Evolutionary conservation across 2,888 invertebrate genomes (phyloP), one percentile per base, ranked within the genome.

Genomic region (Nasonia oneida): DNA sequence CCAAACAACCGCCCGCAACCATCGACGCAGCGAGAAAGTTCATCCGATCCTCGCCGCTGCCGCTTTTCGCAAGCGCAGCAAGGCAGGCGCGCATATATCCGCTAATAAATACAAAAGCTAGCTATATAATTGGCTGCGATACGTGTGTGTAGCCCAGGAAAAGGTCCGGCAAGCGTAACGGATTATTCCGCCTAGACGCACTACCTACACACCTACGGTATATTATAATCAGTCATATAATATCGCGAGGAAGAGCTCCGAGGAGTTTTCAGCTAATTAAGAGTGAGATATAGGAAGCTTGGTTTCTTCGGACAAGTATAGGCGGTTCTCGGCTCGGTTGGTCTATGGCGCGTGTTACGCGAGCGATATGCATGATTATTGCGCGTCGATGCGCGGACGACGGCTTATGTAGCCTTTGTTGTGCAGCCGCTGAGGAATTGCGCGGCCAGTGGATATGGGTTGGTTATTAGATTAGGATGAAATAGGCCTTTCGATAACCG

Each of bases 201-300:
- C 53, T 47, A 33, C 53, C 3, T 8, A 23, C 57, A n/a, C 15
- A 12, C n/a, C 4, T 37, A 33, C 42, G 53, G 47, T 57, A 23
- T 39, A 47, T 47, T 33, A 33, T 57, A 81, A 85, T 85, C 81
- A 81, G 85, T 85, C 81, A 81, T 85, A 67, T 23, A 81, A 81
- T 75, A 84, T 80, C 81, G 83, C 12, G 64, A 47, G 77, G 8
- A 61, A 61, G 50, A 29, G 23, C 29, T 33, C 10, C 12, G 29
- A 29, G 29, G 47, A 18, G 12, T 82, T 53, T 82, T 67, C 64
- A 71, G 81, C 71, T 85, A 85, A 85, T 85, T 85, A 77, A 61
- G 53, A 53, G 47, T 37, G 67, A 47, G 47, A 47, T 47, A 42
- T 6, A 47, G 47, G 10, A 10, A 12, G 10, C 12, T 2, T 10